Conservation (phyloP, 2,113 vertebrate genomes). For the Herpetotheres cachinnans region DNA sequence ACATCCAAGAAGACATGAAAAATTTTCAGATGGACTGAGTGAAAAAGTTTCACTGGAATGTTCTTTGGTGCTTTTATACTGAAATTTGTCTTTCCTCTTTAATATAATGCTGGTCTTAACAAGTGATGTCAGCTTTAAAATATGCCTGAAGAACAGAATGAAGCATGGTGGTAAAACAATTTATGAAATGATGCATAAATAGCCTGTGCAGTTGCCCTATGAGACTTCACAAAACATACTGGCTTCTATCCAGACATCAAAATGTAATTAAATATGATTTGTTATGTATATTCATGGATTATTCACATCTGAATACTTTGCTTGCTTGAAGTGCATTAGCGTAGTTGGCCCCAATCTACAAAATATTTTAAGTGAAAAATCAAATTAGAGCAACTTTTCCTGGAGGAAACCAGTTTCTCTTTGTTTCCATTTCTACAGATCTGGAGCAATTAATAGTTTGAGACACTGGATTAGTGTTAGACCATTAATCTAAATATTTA, state of each 20-base stretch:
- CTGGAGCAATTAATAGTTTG: conserved; percentile 54
- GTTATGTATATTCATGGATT: conserved; percentile 55
- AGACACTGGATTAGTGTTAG: conserved; percentile 46
- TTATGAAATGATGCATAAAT: conserved; percentile 56
- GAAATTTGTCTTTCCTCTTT: neutral
- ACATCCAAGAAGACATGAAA: neutral
- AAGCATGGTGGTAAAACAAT: conserved; percentile 36
- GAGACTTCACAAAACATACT: conserved; percentile 33
- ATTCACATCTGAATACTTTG: conserved; percentile 21
- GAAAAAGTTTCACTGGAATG: neutral
- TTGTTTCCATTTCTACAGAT: neutral
- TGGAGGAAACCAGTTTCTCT: neutral
- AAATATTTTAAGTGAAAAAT: conserved; percentile 40
- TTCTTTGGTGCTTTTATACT: neutral
- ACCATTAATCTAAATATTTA: conserved; percentile 61
- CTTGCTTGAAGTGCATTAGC: neutral
- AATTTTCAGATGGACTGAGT: neutral
- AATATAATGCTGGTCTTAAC: neutral
- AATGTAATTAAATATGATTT: conserved; percentile 60
- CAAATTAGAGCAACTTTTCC: conserved; percentile 16
- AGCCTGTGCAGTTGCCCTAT: conserved; percentile 1
- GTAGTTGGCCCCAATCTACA: conserved; percentile 10
- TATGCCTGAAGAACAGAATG: conserved; percentile 13
- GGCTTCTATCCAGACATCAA: conserved; percentile 51
- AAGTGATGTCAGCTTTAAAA: conserved; percentile 9